Evolutionary conservation across 2,797 vertebrate species (phyloP).

Genomic region (Sarcoramphus papa): DNA sequence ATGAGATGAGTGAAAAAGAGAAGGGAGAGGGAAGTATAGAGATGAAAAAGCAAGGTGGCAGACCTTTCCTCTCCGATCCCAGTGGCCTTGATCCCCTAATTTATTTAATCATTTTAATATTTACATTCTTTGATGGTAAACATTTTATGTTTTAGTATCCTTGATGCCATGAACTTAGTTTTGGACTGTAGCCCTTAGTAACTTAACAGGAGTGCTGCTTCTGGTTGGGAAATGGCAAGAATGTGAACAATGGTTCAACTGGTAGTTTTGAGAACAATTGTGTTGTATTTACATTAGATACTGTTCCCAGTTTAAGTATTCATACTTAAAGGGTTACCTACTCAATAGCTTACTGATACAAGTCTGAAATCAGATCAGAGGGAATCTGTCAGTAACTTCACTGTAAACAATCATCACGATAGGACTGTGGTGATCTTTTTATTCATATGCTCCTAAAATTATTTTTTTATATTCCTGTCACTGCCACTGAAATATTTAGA

Average conservation of each 20-base stretch:
- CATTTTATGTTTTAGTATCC: not conserved
- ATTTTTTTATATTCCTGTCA: not conserved
- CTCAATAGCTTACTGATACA: not conserved
- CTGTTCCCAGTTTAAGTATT: not conserved
- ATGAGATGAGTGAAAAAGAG: constrained; percentile 29
- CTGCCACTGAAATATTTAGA: not conserved
- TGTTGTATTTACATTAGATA: not conserved
- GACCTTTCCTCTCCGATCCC: not conserved
- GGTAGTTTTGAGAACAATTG: not conserved
- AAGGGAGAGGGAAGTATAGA: constrained; percentile 22
- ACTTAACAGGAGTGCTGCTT: not conserved
- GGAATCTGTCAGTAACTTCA: not conserved
- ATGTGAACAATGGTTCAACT: not conserved
- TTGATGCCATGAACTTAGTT: not conserved
- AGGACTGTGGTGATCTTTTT: not conserved
- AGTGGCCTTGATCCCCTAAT: not conserved
- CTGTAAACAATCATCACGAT: not conserved
- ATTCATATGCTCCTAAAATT: not conserved
- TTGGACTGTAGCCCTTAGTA: not conserved
- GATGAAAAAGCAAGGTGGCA: constrained; percentile 41
- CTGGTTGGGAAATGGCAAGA: constrained; percentile 1
- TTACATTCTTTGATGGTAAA: not conserved
- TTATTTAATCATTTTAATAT: not conserved
- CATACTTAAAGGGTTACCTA: not conserved
- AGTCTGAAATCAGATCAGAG: not conserved